Evolutionary conservation across 2,888 invertebrate genomes (phyloP), one percentile per base, ranked within the genome.

Genomic region (Ditylenchus weischeri): DNA sequence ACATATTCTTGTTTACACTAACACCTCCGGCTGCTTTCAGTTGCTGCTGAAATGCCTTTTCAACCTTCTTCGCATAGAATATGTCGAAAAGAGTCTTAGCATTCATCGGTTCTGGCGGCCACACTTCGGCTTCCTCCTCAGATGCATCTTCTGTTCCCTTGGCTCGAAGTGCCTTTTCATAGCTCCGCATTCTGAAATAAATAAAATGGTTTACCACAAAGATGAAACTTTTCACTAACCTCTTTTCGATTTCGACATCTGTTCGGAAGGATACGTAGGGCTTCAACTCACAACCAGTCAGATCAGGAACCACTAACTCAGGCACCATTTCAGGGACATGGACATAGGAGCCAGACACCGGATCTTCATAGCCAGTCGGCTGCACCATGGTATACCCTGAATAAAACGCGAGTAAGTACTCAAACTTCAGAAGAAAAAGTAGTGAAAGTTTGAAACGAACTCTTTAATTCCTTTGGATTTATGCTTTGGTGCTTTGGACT

Each of bases 231-330:
- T 60, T 18, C 4, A 65, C 50, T 21, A 35, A 74, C 75, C 79
- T 69, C 51, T 78, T 77, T 61, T 79, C 80, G 38, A 81, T 81
- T 58, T 76, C 78, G 10, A 74, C 76, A 65, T 81, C 81, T 10
- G 78, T 75, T 84, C 88, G 88, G 84, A 95, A 96, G 0, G 93
- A 91, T 0, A 96, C 95, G 79, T 98, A 98, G 0, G 96, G 93
- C 84, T 92, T 92, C 23, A 98, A 85, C 85, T 89, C 86, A 81
- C 90, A 96, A 74, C 87, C 88, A 72, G 87, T 89, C 35, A 98
- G 85, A 84, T 93, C 89, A 0, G 96, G 96, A 2, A 96, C 94
- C 66, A 96, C 88, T 19, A 96, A 83, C 83, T 94, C 90, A 0
- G 95, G 93, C 72, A 92, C 88, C 89, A 89, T 92, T 86, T 95